phyloP scores from a whole-genome alignment of 2,888 invertebrate genomes.

The Limenitis camilla region DNA sequence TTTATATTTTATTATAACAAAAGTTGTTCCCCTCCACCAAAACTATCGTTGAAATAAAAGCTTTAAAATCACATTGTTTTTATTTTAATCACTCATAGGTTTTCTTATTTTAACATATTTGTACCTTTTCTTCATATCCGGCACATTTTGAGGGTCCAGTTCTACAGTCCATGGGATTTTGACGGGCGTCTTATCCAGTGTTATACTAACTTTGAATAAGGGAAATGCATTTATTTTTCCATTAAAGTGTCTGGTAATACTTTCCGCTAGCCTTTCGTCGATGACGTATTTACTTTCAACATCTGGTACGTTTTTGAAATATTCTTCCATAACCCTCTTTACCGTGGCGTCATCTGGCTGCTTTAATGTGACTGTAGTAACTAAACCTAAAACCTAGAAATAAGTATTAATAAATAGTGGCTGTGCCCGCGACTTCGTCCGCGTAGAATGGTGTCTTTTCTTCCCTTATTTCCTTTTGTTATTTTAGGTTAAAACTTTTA shows the following conservation, averaged over 20 bases:
- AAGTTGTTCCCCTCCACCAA: no score
- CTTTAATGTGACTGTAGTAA: conserved; percentile 29
- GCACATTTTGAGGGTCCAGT: conserved; percentile 15
- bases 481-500: no score
- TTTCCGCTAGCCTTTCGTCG: conserved; percentile 44
- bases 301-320: conserved; percentile 46
- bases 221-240: conserved; percentile 52
- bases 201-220: conserved; percentile 50
- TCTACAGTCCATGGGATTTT: conserved; percentile 56
- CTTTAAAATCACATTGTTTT: no score
- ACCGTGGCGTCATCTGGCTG: conserved; percentile 33
- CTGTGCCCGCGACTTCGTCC: no score
- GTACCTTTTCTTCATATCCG: conserved; percentile 26
- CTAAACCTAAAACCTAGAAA: conserved; percentile 6
- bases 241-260: conserved; percentile 45
- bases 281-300: conserved; percentile 47
- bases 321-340: conserved; percentile 38
- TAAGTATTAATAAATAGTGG: no score
- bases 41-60: no score
- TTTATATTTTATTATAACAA: no score
- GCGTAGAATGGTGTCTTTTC: no score
- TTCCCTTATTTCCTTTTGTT: no score
- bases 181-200: conserved; percentile 52
- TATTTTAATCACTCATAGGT: conserved; percentile 8
- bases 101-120: conserved; percentile 28